These are phyloP conservation scores for Venusia cambrica DNA, from an alignment of 2,888 invertebrate species.

Conservation along the genomic window DNA sequence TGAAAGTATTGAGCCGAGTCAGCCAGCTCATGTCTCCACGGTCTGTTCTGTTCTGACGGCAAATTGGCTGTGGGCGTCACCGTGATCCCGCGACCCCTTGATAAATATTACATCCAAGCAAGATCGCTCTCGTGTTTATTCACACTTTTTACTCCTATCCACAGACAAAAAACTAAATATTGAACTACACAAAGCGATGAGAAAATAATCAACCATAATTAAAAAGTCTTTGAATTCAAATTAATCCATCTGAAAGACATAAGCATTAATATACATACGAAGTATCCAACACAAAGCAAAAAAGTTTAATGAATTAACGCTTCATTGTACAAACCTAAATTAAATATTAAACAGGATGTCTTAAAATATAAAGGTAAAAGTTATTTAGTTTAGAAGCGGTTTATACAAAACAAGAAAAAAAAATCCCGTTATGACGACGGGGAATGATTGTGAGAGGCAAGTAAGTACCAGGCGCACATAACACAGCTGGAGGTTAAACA, in stretches of 20 bases:
- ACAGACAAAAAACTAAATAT: conserved; percentile 31
- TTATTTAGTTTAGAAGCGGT: conserved; percentile 60
- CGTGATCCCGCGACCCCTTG: conserved; percentile 70
- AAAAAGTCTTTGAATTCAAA: conserved; percentile 57
- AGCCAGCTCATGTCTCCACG: conserved; percentile 16
- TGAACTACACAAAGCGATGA: conserved; percentile 28
- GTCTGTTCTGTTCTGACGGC: conserved; percentile 43
- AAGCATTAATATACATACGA: conserved; percentile 73
- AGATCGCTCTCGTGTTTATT: conserved; percentile 33
- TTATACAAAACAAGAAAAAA: conserved; percentile 51
- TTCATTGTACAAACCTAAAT: too few species aligned
- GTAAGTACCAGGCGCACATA: conserved; percentile 62
- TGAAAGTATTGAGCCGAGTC: conserved; percentile 10
- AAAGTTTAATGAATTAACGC: too few species aligned
- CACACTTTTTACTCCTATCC: conserved; percentile 19
- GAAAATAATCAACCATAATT: conserved; percentile 35
- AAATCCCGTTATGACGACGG: conserved; percentile 36
- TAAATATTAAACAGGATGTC: too few species aligned
- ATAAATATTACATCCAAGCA: conserved; percentile 63
- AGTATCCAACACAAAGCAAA: conserved; percentile 65
- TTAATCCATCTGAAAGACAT: conserved; percentile 70
- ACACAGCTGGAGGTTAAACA: conserved; percentile 58
- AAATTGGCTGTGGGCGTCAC: conserved; percentile 72
- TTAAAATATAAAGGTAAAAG: too few species aligned
- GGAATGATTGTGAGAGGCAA: conserved; percentile 36